Evolutionary conservation across 2,888 invertebrate genomes (phyloP).

Genomic region (Apeira syringaria): DNA sequence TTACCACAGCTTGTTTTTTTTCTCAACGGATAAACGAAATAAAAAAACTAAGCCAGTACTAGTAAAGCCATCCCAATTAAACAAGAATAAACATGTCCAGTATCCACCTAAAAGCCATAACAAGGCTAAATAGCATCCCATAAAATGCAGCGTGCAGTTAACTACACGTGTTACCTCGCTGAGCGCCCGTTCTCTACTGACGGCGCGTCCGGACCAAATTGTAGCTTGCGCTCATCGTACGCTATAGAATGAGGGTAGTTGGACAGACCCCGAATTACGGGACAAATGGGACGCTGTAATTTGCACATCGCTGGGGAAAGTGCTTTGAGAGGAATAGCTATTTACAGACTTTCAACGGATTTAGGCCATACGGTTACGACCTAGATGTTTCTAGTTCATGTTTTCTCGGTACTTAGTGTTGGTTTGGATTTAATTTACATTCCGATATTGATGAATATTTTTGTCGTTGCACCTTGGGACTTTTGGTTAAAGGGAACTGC

Average conservation of each 20-base stretch:
- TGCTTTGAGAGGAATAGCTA: slow-evolving; percentile 52
- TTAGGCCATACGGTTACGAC: slow-evolving; percentile 29
- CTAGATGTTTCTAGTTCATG: slow-evolving; percentile 14
- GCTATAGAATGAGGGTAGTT: slow-evolving; percentile 53
- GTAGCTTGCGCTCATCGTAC: slow-evolving; percentile 54
- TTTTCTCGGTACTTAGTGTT: neutral
- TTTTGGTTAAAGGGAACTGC: too few relatives aligned
- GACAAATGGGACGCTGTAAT: slow-evolving; percentile 63
- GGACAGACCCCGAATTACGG: slow-evolving; percentile 63
- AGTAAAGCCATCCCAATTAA: neutral
- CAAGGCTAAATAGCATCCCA: slow-evolving; percentile 48
- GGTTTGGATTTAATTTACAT: too few relatives aligned
- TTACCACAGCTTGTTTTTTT: too few relatives aligned
- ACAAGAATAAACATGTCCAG: slow-evolving; percentile 11
- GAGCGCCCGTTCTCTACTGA: slow-evolving; percentile 51
- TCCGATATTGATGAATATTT: too few relatives aligned
- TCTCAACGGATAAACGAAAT: too few relatives aligned
- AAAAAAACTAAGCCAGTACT: neutral
- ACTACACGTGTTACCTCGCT: slow-evolving; percentile 58
- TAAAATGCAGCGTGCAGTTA: slow-evolving; percentile 70
- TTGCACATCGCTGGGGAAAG: slow-evolving; percentile 53
- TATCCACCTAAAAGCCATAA: slow-evolving; percentile 18
- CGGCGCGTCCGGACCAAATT: slow-evolving; percentile 69
- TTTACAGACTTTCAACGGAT: slow-evolving; percentile 38
- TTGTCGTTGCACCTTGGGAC: too few relatives aligned